These are phyloP conservation scores for Masnerella sp. DNA, from an alignment of 2,888 invertebrate genomes.

Conservation along the genomic window DNA sequence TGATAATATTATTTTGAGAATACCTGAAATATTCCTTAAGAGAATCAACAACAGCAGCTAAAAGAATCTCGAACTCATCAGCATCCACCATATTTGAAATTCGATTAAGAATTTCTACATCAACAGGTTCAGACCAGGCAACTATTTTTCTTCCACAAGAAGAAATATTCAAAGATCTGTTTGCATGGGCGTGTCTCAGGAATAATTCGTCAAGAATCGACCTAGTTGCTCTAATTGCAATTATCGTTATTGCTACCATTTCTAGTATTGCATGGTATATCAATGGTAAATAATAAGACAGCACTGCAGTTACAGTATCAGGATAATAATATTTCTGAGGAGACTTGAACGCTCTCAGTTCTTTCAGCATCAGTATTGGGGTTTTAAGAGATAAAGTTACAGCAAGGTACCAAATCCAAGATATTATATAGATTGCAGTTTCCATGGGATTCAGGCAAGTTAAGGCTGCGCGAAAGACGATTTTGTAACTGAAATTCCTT, in stretches of 20 bases:
- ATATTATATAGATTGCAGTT: constrained; percentile 58
- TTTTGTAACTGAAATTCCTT: constrained; percentile 66
- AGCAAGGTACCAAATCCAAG: constrained; percentile 73
- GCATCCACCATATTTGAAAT: constrained; percentile 82
- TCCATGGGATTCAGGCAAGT: constrained; percentile 72
- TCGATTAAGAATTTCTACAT: constrained; percentile 80
- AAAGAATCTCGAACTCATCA: constrained; percentile 82
- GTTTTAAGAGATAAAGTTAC: constrained; percentile 70
- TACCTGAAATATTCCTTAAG: constrained; percentile 81
- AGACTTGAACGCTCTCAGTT: constrained; percentile 76
- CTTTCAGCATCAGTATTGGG: constrained; percentile 76
- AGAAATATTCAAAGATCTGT: constrained; percentile 82
- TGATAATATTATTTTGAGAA: neutral
- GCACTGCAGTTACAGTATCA: constrained; percentile 71
- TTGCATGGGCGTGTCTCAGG: constrained; percentile 79
- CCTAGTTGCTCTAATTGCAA: constrained; percentile 79
- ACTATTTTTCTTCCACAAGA: constrained; percentile 86
- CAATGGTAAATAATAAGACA: constrained; percentile 77
- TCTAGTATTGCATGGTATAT: constrained; percentile 77
- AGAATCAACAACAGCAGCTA: constrained; percentile 82
- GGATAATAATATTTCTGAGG: constrained; percentile 72
- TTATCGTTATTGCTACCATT: constrained; percentile 74
- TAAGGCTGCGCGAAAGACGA: constrained; percentile 65
- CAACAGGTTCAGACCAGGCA: constrained; percentile 84
- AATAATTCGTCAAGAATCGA: constrained; percentile 81